Conservation (phyloP, 1,140 invertebrate genomes). For the Alviniconcha marisindica region DNA sequence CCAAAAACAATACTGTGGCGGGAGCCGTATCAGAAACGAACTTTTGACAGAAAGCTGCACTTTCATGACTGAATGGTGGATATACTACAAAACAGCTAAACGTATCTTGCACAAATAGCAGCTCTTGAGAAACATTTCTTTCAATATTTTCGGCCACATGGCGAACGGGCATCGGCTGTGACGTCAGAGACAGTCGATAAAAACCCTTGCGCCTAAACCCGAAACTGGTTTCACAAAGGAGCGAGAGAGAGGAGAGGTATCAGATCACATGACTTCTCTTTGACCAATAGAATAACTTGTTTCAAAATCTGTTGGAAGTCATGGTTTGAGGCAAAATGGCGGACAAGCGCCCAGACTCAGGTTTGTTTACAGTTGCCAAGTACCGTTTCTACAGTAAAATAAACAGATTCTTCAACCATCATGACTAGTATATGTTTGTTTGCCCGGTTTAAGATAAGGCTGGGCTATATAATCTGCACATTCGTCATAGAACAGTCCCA, state of each 20-base stretch:
- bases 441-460: no score
- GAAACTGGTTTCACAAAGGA: constrained; percentile 27
- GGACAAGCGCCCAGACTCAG: constrained; percentile 53
- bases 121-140: neutral
- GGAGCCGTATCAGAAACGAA: constrained; percentile 3
- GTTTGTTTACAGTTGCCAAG: constrained; percentile 50
- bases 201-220: constrained; percentile 33
- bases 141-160: neutral
- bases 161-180: neutral
- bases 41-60: constrained; percentile 29
- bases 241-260: no score
- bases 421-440: no score
- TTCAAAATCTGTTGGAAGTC: neutral
- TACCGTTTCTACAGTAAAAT: constrained; percentile 19
- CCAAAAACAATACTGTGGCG: neutral
- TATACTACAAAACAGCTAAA: neutral
- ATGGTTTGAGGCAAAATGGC: constrained; percentile 45
- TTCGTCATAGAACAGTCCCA: no score
- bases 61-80: neutral
- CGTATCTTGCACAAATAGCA: neutral
- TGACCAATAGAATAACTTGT: constrained; percentile 8
- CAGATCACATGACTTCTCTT: neutral
- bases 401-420: neutral
- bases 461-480: no score
- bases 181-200: constrained; percentile 9